A percentile compares a stretch with the other conserved stretches of the same genome.
phyloP scores from a whole-genome alignment of 2,888 invertebrate genomes.

The Apotomis betuletana region DNA sequence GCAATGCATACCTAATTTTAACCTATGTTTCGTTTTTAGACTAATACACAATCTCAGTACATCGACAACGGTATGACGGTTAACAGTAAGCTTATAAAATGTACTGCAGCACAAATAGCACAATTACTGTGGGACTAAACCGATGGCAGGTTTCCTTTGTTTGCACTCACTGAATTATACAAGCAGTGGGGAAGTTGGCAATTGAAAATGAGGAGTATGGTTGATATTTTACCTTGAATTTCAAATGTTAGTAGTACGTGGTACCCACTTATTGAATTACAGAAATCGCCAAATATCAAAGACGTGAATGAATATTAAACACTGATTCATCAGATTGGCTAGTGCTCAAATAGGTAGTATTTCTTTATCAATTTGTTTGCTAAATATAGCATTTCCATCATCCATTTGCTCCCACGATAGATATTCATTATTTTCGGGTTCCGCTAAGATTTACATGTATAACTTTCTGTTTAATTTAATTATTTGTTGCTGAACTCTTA shows the following conservation, averaged over 20 bases:
- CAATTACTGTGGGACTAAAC: slow-evolving; percentile 45
- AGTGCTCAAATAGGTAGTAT: too few relatives aligned
- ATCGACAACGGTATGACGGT: background rate
- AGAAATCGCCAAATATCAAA: too few relatives aligned
- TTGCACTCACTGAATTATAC: slow-evolving; percentile 46
- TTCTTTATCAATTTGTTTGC: too few relatives aligned
- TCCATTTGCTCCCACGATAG: too few relatives aligned
- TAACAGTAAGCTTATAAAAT: background rate
- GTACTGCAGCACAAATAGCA: slow-evolving; percentile 41
- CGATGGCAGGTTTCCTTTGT: slow-evolving; percentile 44
- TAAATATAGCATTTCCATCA: too few relatives aligned
- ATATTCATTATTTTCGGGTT: too few relatives aligned
- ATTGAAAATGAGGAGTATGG: slow-evolving; percentile 5
- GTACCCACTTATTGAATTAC: background rate
- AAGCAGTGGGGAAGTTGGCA: slow-evolving; percentile 33
- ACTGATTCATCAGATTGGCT: too few relatives aligned
- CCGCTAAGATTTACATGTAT: too few relatives aligned
- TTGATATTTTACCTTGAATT: background rate
- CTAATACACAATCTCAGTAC: too few relatives aligned
- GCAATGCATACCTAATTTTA: too few relatives aligned
- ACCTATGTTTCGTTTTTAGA: too few relatives aligned
- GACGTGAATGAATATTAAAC: too few relatives aligned
- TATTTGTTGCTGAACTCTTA: background rate
- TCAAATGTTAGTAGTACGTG: background rate
- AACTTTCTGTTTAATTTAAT: background rate